Evolutionary conservation across 37 sponge, comb jelly and placozoan species (phyloP), one percentile per base, ranked within the genome.

Genomic region (Chondrosia reniformis): DNA sequence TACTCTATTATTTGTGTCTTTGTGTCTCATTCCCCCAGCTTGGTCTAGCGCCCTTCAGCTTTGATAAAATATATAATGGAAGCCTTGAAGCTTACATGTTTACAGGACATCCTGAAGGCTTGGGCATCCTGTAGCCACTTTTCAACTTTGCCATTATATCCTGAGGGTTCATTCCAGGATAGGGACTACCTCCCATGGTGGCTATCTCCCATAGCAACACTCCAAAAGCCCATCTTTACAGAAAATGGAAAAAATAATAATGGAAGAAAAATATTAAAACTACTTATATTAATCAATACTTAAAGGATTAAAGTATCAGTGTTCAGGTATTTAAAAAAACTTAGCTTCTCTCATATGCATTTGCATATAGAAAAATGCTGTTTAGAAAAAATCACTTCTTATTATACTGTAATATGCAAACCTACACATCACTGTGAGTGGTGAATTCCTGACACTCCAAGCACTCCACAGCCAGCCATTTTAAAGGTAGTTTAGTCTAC

Each of bases 201-300:
- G 59, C 46, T 43, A 79, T 63, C 45, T 79, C 79, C 79, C 79
- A 79, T 36, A 79, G 79, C 63, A 79, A 67, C 43, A 79, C 66
- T 1, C 79, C 79, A 79, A 79, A 79, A 1, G 61, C 30, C 79
- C 79, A 58, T 25, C 36, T 37, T 22, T 22, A 3, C 3, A 3
- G 58, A 6, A 56, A 2, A 4, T 28, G 27, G 58, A 56, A 56
- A 49, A 19, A 10, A n/a, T n/a, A n/a, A n/a, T n/a, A n/a, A n/a
- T n/a, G n/a, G n/a, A n/a, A n/a, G n/a, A n/a, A n/a, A 49, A 12
- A 49, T 17, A 49, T 49, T 49, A 49, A 12, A 49, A 19, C 12
- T 19, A 49, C 17, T 17, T 19, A 19, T 49, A 49, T 19, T 49
- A 49, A 49, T 49, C 54, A 49, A 17, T 19, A 49, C 15, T 19